These are phyloP conservation scores for Serranus cabrilla DNA, from an alignment of 2,797 vertebrate genomes.

Conservation along the genomic window DNA sequence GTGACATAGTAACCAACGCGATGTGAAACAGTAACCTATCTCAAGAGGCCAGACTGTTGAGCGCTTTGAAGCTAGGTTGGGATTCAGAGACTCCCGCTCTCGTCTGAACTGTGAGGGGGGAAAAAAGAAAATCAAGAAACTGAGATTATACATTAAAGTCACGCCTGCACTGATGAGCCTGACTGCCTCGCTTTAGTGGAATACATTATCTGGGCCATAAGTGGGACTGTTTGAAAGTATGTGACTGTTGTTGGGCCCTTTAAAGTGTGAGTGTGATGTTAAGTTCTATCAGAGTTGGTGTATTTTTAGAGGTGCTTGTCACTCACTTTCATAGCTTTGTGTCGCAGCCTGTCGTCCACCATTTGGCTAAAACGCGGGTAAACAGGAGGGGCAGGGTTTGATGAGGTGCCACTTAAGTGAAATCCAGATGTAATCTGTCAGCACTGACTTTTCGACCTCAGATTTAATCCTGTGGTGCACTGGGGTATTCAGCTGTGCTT, in stretches of 20 bases:
- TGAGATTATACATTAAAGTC: slow-evolving; percentile 60
- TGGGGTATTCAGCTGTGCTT: slow-evolving; percentile 3
- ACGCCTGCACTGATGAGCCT: slow-evolving; percentile 59
- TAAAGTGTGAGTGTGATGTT: slow-evolving; percentile 25
- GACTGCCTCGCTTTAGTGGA: slow-evolving; percentile 49
- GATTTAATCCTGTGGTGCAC: slow-evolving; percentile 21
- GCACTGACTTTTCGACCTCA: slow-evolving; percentile 12
- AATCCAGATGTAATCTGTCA: slow-evolving; percentile 50
- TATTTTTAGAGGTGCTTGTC: slow-evolving; percentile 46
- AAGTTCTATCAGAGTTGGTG: slow-evolving; percentile 1
- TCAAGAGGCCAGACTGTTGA: slow-evolving; percentile 57
- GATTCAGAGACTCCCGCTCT: slow-evolving; percentile 52
- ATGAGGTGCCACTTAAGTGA: slow-evolving; percentile 48
- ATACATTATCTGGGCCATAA: slow-evolving; percentile 53
- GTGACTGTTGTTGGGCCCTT: slow-evolving; percentile 15
- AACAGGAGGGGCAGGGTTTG: slow-evolving; percentile 38
- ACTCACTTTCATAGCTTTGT: slow-evolving; percentile 34
- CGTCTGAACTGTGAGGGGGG: slow-evolving; percentile 18
- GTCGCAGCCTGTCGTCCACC: not conserved
- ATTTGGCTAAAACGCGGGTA: slow-evolving; percentile 30
- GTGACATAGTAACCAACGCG: slow-evolving; percentile 56
- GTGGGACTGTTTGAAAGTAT: slow-evolving; percentile 40
- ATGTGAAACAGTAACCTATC: slow-evolving; percentile 70
- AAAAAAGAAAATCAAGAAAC: slow-evolving; percentile 37
- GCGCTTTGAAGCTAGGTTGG: slow-evolving; percentile 63